These are phyloP conservation scores for Bagarius yarrelli DNA, from an alignment of 2,113 vertebrate species.

Conservation along the genomic window DNA sequence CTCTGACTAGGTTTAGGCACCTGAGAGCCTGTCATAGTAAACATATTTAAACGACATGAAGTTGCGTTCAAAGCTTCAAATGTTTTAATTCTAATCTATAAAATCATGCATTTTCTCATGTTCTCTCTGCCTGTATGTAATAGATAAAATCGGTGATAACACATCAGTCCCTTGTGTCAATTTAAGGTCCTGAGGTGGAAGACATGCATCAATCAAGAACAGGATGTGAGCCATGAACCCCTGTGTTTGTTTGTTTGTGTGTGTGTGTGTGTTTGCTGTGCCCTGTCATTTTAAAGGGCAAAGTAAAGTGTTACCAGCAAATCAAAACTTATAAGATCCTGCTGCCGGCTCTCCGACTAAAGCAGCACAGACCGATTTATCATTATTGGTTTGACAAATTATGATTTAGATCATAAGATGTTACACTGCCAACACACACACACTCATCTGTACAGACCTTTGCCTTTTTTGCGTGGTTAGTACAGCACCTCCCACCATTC, in stretches of 20 bases:
- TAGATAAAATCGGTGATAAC: not conserved
- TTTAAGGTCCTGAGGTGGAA: not conserved
- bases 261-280: not conserved
- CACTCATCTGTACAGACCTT: not conserved
- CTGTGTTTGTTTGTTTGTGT: not conserved
- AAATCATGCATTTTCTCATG: not conserved
- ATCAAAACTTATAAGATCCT: slow-evolving; percentile 17
- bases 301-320: slow-evolving; percentile 3
- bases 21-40: not conserved
- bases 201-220: not conserved
- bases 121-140: not conserved
- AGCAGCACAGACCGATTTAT: not conserved
- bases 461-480: not conserved
- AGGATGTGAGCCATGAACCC: not conserved
- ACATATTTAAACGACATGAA: not conserved
- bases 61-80: not conserved
- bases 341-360: not conserved
- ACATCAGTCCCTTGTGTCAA: not conserved
- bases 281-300: slow-evolving; percentile 25
- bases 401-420: slow-evolving; percentile 3
- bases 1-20: not conserved
- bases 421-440: not conserved
- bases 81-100: not conserved
- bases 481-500: not conserved
- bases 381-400: not conserved